Conservation (phyloP, 1,140 invertebrate genomes). For the Chlorops oryzae region DNA sequence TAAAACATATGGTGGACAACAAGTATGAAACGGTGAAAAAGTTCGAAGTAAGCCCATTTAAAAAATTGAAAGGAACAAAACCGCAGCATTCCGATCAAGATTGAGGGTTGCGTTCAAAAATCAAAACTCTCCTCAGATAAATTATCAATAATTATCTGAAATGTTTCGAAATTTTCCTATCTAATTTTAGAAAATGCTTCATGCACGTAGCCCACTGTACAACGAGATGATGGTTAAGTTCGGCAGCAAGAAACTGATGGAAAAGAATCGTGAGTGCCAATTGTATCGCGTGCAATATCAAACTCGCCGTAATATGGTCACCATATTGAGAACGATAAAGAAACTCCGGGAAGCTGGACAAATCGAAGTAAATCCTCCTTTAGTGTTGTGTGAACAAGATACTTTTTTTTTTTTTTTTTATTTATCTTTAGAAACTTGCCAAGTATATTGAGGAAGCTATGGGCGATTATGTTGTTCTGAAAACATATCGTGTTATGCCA, state of each 20-base stretch:
- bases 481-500: conserved; percentile 36
- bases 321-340: conserved; percentile 26
- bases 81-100: too few relatives aligned
- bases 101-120: too few relatives aligned
- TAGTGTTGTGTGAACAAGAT: too few relatives aligned
- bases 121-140: background rate
- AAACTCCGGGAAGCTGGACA: conserved; percentile 19
- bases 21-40: conserved; percentile 33
- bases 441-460: conserved; percentile 32
- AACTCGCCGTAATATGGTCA: conserved; percentile 34
- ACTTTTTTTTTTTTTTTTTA: too few relatives aligned
- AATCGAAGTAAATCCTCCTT: conserved; percentile 17
- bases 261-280: conserved; percentile 17
- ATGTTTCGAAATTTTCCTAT: too few relatives aligned
- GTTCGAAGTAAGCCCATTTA: conserved; percentile 13
- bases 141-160: background rate
- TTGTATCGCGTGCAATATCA: conserved; percentile 37
- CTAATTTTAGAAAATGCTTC: conserved; percentile 38
- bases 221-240: conserved; percentile 26
- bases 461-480: conserved; percentile 33
- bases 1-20: conserved; percentile 14
- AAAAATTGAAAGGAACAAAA: background rate
- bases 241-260: conserved; percentile 2
- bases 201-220: conserved; percentile 35
- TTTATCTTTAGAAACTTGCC: conserved; percentile 17